phyloP scores from a whole-genome alignment of 2,113 vertebrate genomes.

The Archilochus colubris region DNA sequence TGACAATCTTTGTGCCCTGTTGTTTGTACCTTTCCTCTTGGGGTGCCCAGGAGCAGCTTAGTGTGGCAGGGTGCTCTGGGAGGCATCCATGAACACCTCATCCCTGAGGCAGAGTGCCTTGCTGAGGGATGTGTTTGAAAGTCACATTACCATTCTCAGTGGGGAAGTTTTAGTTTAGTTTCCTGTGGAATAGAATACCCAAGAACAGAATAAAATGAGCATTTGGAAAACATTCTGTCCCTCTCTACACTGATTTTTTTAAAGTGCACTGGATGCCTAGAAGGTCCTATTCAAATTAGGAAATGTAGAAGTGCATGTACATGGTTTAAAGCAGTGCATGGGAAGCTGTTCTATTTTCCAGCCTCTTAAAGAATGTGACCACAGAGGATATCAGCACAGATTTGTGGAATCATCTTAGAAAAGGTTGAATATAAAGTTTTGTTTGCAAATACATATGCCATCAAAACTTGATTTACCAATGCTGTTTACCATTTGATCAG shows the following conservation, averaged over 20 bases:
- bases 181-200: conserved; percentile 4
- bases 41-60: neutral
- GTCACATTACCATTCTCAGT: neutral
- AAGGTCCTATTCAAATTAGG: conserved; percentile 53
- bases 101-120: neutral
- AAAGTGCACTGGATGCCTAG: neutral
- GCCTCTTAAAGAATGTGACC: conserved; percentile 31
- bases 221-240: conserved; percentile 36
- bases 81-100: neutral
- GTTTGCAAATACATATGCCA: conserved; percentile 56
- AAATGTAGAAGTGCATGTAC: conserved; percentile 12
- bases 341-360: conserved; percentile 18
- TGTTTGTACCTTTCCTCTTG: neutral
- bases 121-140: neutral
- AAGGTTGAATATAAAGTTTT: conserved; percentile 50
- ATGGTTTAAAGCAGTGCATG: conserved; percentile 1
- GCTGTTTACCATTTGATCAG: conserved; percentile 65
- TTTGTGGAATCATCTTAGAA: conserved; percentile 47
- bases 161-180: neutral
- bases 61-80: neutral
- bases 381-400: conserved; percentile 50
- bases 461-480: conserved; percentile 53
- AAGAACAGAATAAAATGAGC: conserved; percentile 34
- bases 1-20: neutral
- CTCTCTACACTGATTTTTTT: conserved; percentile 3